Evolutionary conservation across 2,797 vertebrate genomes (phyloP).

Genomic region (Melanogrammus aeglefinus): DNA sequence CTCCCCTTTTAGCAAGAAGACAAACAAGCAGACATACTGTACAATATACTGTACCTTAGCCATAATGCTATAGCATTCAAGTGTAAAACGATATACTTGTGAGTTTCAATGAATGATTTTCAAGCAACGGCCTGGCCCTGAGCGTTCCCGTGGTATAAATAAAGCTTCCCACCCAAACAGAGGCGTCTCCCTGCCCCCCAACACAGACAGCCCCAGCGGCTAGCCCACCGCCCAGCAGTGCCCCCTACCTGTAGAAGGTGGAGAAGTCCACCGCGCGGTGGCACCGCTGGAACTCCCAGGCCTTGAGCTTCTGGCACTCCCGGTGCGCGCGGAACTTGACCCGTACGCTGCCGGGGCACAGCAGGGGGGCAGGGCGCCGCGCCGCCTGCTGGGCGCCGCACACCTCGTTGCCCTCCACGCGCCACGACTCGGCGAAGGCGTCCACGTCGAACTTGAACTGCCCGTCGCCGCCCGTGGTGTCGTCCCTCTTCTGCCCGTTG

Average conservation of each 20-base stretch:
- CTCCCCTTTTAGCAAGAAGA: too few species aligned
- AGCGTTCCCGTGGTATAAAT: too few species aligned
- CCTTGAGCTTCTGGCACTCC: slow-evolving; percentile 94
- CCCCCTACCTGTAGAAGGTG: slow-evolving; percentile 85
- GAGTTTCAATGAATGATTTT: background rate
- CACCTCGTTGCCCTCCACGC: slow-evolving; percentile 88
- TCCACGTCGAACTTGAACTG: slow-evolving; percentile 96
- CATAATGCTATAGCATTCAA: background rate
- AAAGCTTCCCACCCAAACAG: background rate
- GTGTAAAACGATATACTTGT: background rate
- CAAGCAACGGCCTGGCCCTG: too few species aligned
- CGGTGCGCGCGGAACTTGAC: slow-evolving; percentile 92
- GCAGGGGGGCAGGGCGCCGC: slow-evolving; percentile 79
- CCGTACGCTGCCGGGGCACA: slow-evolving; percentile 87
- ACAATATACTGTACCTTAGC: too few species aligned
- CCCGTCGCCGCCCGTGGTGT: slow-evolving; percentile 90
- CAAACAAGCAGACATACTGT: too few species aligned
- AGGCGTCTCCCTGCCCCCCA: too few species aligned
- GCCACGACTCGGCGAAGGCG: slow-evolving; percentile 96
- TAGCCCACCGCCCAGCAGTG: background rate
- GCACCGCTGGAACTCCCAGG: slow-evolving; percentile 93
- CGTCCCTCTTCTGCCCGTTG: slow-evolving; percentile 93
- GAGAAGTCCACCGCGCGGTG: slow-evolving; percentile 88
- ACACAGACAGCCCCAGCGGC: background rate
- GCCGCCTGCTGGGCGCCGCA: slow-evolving; percentile 72